Conservation (phyloP, 1,140 invertebrate species). For the Eurosta solidaginis region DNA sequence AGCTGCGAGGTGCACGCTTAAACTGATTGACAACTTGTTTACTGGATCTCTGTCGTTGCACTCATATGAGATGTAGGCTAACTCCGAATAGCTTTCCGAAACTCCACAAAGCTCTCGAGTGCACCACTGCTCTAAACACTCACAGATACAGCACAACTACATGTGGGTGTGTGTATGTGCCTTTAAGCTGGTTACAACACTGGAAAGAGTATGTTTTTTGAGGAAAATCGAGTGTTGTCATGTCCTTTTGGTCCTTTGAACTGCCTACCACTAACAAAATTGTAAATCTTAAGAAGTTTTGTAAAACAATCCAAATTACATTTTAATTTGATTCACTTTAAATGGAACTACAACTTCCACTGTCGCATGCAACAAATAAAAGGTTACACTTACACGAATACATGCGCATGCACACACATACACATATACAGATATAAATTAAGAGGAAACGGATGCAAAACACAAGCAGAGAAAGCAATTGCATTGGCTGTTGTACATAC, state of each 20-base stretch:
- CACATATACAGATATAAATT: background rate
- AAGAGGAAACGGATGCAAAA: background rate
- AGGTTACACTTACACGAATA: background rate
- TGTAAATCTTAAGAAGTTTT: background rate
- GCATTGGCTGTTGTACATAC: too few species aligned
- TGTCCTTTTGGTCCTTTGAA: background rate
- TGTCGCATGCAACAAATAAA: background rate
- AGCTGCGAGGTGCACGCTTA: too few species aligned
- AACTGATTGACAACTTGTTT: too few species aligned
- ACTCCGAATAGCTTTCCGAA: too few species aligned
- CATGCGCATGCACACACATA: too few species aligned
- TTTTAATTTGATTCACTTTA: conserved; percentile 24
- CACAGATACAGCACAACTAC: too few species aligned
- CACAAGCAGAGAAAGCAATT: background rate
- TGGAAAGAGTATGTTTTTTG: background rate
- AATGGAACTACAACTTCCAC: conserved; percentile 9
- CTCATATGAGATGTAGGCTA: too few species aligned
- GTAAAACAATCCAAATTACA: conserved; percentile 27
- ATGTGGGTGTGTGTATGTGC: background rate
- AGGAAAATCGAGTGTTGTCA: background rate
- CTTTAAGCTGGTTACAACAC: background rate
- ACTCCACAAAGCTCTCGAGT: too few species aligned
- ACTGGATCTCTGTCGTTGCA: too few species aligned
- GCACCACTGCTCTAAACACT: too few species aligned
- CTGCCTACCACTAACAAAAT: background rate